A percentile compares a stretch with the other conserved stretches of the same genome.
These are phyloP conservation scores for Dysmachus trigonus DNA, from an alignment of 2,888 invertebrate species.

Conservation along the genomic window DNA sequence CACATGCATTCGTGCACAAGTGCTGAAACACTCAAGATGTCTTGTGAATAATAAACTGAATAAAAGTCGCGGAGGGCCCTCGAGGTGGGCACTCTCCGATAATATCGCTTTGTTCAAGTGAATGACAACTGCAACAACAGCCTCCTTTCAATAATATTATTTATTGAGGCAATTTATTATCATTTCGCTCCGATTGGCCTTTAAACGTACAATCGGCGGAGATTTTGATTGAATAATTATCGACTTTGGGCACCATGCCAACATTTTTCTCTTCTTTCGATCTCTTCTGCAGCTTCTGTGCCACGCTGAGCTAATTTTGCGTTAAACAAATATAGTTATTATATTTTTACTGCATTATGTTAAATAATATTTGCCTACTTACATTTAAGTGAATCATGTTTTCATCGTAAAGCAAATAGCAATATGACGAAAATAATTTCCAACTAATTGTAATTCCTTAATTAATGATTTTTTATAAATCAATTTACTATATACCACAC, in stretches of 20 bases:
- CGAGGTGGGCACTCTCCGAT: constrained; percentile 32
- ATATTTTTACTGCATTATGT: neutral
- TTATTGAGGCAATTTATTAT: constrained; percentile 38
- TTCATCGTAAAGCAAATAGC: too few species aligned
- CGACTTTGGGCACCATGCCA: neutral
- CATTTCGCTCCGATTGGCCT: constrained; percentile 31
- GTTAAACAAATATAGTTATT: neutral
- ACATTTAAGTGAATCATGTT: too few species aligned
- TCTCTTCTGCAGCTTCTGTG: neutral
- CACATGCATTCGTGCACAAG: constrained; percentile 33
- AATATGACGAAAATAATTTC: too few species aligned
- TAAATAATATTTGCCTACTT: neutral
- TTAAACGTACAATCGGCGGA: constrained; percentile 5
- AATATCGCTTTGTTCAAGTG: constrained; percentile 39
- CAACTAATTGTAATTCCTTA: too few species aligned
- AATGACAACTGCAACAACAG: constrained; percentile 36
- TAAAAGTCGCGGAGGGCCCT: constrained; percentile 32
- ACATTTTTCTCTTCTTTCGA: neutral
- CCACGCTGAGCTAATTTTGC: neutral
- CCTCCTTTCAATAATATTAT: constrained; percentile 38
- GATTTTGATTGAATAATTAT: constrained; percentile 33
- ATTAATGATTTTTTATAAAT: too few species aligned
- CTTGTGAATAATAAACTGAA: constrained; percentile 37
- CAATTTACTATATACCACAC: too few species aligned
- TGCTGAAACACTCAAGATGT: constrained; percentile 32